These are phyloP conservation scores for Drosophila paracracens DNA, from an alignment of 2,888 invertebrate genomes.

Conservation along the genomic window DNA sequence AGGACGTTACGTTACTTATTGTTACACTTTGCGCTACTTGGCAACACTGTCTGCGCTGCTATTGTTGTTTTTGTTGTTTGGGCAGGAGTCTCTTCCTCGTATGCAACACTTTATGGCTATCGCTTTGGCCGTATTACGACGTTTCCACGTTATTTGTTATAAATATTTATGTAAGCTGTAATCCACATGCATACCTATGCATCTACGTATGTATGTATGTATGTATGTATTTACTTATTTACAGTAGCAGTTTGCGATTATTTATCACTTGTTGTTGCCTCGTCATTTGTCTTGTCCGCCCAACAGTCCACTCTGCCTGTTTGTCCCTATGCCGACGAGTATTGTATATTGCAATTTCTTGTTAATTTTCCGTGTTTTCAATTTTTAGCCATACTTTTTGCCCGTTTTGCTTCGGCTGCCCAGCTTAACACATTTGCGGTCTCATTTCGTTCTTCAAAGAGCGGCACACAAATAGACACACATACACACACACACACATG, in stretches of 20 bases:
- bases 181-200: not conserved
- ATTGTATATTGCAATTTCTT: constrained; percentile 16
- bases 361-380: constrained; percentile 22
- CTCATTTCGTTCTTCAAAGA: constrained; percentile 30
- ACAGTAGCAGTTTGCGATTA: constrained; percentile 27
- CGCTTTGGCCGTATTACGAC: constrained; percentile 56
- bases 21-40: constrained; percentile 54
- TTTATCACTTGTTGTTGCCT: constrained; percentile 54
- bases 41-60: constrained; percentile 51
- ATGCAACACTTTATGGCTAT: constrained; percentile 45
- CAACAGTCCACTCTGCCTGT: not conserved
- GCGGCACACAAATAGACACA: constrained; percentile 11
- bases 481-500: not conserved
- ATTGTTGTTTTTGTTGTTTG: constrained; percentile 24
- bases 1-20: constrained; percentile 63
- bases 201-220: constrained; percentile 3
- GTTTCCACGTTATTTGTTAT: constrained; percentile 31
- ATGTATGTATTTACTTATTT: constrained; percentile 28
- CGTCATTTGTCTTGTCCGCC: not conserved
- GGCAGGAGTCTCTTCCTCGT: constrained; percentile 30
- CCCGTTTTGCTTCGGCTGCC: constrained; percentile 11
- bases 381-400: constrained; percentile 16
- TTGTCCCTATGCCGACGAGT: not conserved
- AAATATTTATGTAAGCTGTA: constrained; percentile 10
- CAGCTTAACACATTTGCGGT: constrained; percentile 26